phyloP scores from a whole-genome alignment of 2,113 vertebrate genomes.

The Chlamydotis undulata region DNA sequence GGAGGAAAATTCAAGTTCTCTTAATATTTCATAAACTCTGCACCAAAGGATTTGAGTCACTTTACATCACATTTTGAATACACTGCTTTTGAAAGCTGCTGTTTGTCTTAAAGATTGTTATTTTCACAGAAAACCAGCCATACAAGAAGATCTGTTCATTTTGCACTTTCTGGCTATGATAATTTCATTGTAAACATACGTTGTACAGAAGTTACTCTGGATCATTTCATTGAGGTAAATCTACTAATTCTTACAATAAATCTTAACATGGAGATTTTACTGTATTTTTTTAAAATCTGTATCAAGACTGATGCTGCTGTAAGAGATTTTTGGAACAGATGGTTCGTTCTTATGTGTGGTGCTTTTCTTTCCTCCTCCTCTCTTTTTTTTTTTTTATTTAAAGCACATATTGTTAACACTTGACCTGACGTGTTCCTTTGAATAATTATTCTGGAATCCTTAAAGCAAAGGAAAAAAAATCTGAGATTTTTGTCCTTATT shows the following conservation, averaged over 20 bases:
- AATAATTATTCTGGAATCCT: slow-evolving; percentile 66
- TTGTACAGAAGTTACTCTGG: neutral
- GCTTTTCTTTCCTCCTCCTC: neutral
- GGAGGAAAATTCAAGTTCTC: neutral
- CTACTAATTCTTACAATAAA: neutral
- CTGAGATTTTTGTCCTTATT: slow-evolving; percentile 56
- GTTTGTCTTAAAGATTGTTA: neutral
- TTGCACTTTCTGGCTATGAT: neutral
- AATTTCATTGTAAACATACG: rapidly evolving
- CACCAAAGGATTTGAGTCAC: neutral
- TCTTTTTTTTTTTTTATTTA: slow-evolving; percentile 11
- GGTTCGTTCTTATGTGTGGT: slow-evolving; percentile 64
- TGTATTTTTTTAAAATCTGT: neutral
- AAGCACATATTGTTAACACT: slow-evolving; percentile 74
- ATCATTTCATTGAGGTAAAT: neutral
- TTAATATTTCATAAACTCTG: neutral
- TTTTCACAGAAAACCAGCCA: neutral
- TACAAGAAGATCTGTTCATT: neutral
- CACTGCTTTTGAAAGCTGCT: neutral
- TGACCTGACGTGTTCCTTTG: slow-evolving; percentile 70
- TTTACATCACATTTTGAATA: neutral
- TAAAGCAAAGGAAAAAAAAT: slow-evolving; percentile 31
- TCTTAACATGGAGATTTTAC: neutral
- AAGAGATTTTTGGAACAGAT: slow-evolving; percentile 74
- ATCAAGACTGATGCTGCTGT: neutral